Conservation (phyloP, 53 echinoderm and acorn worm species). For the Hippasteria phrygiana region DNA sequence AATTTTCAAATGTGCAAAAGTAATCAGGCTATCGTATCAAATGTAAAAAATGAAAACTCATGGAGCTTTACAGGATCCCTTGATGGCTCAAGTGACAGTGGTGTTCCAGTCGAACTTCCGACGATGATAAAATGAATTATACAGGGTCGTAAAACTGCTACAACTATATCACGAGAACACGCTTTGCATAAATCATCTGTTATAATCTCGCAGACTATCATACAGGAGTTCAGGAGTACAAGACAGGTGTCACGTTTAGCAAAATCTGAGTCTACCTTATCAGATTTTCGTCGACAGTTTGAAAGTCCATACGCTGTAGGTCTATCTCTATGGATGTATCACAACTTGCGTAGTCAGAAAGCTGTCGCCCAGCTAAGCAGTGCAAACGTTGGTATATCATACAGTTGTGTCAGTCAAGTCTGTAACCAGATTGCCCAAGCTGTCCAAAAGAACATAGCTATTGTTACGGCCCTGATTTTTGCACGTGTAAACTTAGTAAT, state of each 20-base stretch:
- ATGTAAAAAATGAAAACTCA: neutral
- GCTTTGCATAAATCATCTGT: neutral
- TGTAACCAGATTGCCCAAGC: slow-evolving; percentile 15
- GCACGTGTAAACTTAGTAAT: too few species aligned
- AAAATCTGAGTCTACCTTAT: neutral
- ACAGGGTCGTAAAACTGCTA: slow-evolving; percentile 9
- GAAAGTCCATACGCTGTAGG: slow-evolving; percentile 15
- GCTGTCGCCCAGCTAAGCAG: slow-evolving; percentile 13
- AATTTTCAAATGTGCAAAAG: slow-evolving; percentile 14
- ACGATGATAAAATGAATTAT: slow-evolving; percentile 8
- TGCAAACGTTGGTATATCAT: slow-evolving; percentile 27
- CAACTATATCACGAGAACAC: neutral
- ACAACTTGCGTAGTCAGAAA: slow-evolving; percentile 28
- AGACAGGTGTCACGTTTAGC: neutral
- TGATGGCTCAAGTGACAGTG: neutral
- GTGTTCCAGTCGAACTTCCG: neutral
- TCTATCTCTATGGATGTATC: neutral
- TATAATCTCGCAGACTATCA: neutral
- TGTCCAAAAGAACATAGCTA: slow-evolving; percentile 25
- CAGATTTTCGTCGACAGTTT: neutral
- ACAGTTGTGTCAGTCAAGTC: slow-evolving; percentile 38
- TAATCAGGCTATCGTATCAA: neutral
- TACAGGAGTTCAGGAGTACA: neutral
- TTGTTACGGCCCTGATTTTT: too few species aligned
- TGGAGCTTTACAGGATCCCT: neutral